Percentiles rank a stretch among this genome's conserved stretches.
phyloP scores from a whole-genome alignment of 2,888 invertebrate genomes.

The Drosophila kanekoi region DNA sequence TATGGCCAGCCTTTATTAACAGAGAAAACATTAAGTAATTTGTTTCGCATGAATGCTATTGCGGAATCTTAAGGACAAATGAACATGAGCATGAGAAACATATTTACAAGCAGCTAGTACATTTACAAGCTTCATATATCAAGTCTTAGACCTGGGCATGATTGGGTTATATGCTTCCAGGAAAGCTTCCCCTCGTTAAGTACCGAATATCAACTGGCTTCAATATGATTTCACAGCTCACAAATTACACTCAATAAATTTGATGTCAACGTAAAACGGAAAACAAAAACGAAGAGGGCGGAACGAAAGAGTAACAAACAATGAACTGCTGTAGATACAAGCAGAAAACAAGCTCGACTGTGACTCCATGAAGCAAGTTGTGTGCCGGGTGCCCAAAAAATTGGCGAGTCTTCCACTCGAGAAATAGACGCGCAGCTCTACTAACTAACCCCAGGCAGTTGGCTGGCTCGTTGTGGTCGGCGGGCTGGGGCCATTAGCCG shows the following conservation, averaged over 20 bases:
- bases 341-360: constrained; percentile 57
- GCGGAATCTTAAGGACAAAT: not conserved
- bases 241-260: constrained; percentile 71
- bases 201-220: constrained; percentile 24
- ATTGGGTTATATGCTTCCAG: not conserved
- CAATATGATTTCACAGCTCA: constrained; percentile 65
- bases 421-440: constrained; percentile 32
- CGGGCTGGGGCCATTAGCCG: constrained; percentile 50
- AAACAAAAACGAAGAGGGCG: constrained; percentile 24
- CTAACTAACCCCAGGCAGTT: constrained; percentile 46
- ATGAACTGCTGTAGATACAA: constrained; percentile 69
- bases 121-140: not conserved
- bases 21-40: not conserved
- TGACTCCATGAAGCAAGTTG: constrained; percentile 64
- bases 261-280: constrained; percentile 66
- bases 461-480: constrained; percentile 27
- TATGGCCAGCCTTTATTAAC: not conserved
- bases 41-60: not conserved
- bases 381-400: constrained; percentile 23
- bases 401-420: constrained; percentile 22
- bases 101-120: not conserved
- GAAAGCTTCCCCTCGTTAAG: not conserved
- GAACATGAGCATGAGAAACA: not conserved
- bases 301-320: constrained; percentile 31
- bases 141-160: not conserved